phyloP scores from a whole-genome alignment of 2,113 vertebrate species.

The Vireo altiloquus region DNA sequence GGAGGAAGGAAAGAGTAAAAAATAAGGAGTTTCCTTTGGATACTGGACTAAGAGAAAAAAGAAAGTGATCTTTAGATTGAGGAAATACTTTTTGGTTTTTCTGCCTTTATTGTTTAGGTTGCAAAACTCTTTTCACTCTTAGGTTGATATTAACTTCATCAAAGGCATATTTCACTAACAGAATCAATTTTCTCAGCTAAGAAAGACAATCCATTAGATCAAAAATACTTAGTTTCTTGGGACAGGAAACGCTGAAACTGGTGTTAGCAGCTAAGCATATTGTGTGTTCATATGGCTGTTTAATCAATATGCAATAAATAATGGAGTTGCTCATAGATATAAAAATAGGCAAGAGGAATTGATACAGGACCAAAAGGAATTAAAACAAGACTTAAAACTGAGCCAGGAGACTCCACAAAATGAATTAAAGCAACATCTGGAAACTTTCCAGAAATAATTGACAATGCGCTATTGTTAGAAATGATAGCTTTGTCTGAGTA shows the following conservation, averaged over 20 bases:
- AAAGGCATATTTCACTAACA: neutral
- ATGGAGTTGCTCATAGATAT: constrained; percentile 13
- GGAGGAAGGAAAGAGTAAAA: neutral
- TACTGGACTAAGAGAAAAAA: neutral
- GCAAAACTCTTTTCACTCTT: neutral
- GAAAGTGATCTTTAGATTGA: neutral
- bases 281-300: neutral
- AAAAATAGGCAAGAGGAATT: constrained; percentile 39
- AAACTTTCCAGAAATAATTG: neutral
- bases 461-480: neutral
- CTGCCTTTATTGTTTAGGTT: neutral
- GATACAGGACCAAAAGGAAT: constrained; percentile 30
- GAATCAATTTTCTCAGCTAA: constrained; percentile 9
- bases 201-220: neutral
- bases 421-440: constrained; percentile 38
- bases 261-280: neutral
- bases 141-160: neutral
- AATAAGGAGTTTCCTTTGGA: neutral
- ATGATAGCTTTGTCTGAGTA: neutral
- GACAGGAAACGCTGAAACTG: neutral
- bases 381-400: constrained; percentile 13
- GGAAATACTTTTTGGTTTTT: neutral
- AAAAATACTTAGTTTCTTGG: constrained; percentile 10
- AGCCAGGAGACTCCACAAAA: constrained; percentile 35
- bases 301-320: constrained; percentile 59